Percentiles rank a stretch among this genome's conserved stretches.
Evolutionary conservation across 2,888 invertebrate genomes (phyloP).

Genomic region (Tinea pellionella): DNA sequence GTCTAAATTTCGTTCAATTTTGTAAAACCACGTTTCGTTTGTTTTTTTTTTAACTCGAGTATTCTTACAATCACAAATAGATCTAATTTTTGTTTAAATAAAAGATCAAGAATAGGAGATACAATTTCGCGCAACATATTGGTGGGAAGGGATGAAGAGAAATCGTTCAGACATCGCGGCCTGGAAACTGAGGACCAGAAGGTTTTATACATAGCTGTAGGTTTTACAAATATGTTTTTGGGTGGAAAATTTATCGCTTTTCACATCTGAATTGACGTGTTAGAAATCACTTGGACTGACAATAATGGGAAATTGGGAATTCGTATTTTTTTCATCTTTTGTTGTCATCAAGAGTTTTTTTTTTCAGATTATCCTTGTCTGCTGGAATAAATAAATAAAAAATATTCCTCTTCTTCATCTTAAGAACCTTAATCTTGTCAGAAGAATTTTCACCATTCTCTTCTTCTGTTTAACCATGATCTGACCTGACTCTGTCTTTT

Average conservation of each 20-base stretch:
- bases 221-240: slow-evolving; percentile 35
- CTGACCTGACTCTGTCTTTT: too few relatives aligned
- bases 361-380: too few relatives aligned
- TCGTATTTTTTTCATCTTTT: slow-evolving; percentile 23
- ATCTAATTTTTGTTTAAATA: slow-evolving; percentile 37
- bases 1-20: too few relatives aligned
- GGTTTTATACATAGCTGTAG: slow-evolving; percentile 15
- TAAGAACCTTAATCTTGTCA: too few relatives aligned
- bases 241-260: slow-evolving; percentile 13
- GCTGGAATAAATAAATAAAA: too few relatives aligned
- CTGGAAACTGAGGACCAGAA: slow-evolving; percentile 31
- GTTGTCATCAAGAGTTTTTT: too few relatives aligned
- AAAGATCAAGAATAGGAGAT: slow-evolving; percentile 46
- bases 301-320: slow-evolving; percentile 33
- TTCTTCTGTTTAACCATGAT: too few relatives aligned
- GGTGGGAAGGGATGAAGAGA: slow-evolving; percentile 26
- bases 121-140: slow-evolving; percentile 50
- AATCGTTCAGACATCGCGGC: slow-evolving; percentile 33
- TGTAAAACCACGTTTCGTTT: too few relatives aligned
- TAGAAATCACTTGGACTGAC: slow-evolving; percentile 19
- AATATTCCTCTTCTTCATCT: too few relatives aligned
- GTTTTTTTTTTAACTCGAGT: too few relatives aligned
- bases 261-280: not conserved
- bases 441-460: too few relatives aligned
- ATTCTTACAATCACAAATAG: too few relatives aligned